Percentiles rank a stretch among this genome's conserved stretches.
phyloP scores from a whole-genome alignment of 2,888 invertebrate genomes.

The Liposcelis brunnea region DNA sequence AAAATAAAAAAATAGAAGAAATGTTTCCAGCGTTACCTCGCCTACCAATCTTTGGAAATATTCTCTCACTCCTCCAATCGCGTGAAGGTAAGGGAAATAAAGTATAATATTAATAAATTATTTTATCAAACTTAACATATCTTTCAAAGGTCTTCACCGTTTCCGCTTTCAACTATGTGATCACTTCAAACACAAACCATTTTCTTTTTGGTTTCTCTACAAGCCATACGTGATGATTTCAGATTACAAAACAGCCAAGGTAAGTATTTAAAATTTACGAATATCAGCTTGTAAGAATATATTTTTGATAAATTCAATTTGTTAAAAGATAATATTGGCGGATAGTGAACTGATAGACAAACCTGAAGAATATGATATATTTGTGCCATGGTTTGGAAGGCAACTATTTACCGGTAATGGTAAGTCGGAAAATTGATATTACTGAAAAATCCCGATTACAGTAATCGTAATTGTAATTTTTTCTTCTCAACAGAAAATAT shows the following conservation, averaged over 20 bases:
- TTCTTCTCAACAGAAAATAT: constrained; percentile 24
- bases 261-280: constrained; percentile 6
- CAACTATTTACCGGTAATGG: constrained; percentile 19
- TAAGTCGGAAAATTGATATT: constrained; percentile 11
- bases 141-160: too few relatives aligned
- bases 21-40: constrained; percentile 1
- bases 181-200: background rate
- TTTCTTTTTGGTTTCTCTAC: constrained; percentile 14
- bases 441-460: background rate
- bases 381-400: constrained; percentile 18
- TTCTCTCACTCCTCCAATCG: background rate
- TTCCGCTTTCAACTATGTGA: too few relatives aligned
- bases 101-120: too few relatives aligned
- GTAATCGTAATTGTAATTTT: background rate
- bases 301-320: too few relatives aligned
- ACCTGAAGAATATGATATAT: constrained; percentile 17
- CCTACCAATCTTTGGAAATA: background rate
- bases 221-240: constrained; percentile 11
- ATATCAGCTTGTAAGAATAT: too few relatives aligned
- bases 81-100: too few relatives aligned
- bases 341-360: constrained; percentile 19
- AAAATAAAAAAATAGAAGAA: constrained; percentile 1
- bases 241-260: constrained; percentile 15
- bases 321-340: too few relatives aligned
- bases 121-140: too few relatives aligned